These are phyloP conservation scores for Hexactinellida sp. DNA, from an alignment of 37 sponge, comb jelly and placozoan species.

Conservation along the genomic window DNA sequence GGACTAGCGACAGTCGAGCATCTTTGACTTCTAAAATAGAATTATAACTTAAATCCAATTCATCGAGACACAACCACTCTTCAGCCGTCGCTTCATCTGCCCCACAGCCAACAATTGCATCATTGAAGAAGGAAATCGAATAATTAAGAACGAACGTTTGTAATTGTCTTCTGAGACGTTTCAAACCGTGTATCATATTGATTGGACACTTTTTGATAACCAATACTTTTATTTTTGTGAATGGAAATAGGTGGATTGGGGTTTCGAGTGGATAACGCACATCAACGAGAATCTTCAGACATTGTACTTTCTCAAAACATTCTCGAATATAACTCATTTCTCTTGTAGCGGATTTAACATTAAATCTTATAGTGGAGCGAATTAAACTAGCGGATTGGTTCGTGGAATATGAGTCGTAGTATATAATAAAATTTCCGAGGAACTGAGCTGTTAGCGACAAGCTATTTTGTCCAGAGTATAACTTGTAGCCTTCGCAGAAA, in stretches of 20 bases:
- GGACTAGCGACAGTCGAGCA: background rate
- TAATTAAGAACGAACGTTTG: background rate
- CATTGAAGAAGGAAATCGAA: background rate
- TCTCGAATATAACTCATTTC: slow-evolving; percentile 1
- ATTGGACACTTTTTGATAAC: background rate
- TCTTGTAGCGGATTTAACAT: background rate
- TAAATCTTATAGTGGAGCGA: background rate
- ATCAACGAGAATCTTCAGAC: background rate
- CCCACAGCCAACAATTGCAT: background rate
- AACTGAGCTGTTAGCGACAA: background rate
- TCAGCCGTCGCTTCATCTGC: background rate
- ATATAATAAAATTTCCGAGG: background rate
- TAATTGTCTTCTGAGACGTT: background rate
- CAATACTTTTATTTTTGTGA: background rate
- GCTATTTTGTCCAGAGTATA: background rate
- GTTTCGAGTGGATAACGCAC: background rate
- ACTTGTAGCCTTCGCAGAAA: slow-evolving; percentile 1
- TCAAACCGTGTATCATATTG: slow-evolving; percentile 8
- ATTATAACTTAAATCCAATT: slow-evolving; percentile 11
- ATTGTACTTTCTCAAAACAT: slow-evolving; percentile 11
- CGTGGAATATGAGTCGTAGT: background rate
- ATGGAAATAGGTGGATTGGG: background rate
- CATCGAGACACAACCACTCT: background rate
- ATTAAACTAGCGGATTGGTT: background rate
- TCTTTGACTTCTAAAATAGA: background rate